Conservation (phyloP, 1,140 invertebrate species). For the Macrostomum lignano region DNA sequence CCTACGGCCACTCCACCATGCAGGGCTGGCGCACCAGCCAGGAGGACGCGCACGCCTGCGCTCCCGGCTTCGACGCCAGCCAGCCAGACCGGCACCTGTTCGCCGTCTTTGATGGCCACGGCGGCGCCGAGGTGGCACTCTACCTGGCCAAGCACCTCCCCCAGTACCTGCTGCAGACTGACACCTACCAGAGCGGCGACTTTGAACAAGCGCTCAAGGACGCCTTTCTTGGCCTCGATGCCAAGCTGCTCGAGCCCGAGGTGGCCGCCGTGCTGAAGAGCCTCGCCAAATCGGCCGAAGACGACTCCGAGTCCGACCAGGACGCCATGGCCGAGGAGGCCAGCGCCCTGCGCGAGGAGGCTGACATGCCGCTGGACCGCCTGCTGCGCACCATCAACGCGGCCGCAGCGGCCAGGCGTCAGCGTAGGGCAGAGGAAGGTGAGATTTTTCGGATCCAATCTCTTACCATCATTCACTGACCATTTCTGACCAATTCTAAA, state of each 20-base stretch:
- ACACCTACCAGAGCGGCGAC: conserved; percentile 43
- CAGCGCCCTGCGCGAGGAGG: conserved; percentile 44
- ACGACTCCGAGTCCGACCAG: conserved; percentile 8
- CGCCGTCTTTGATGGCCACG: conserved; percentile 90
- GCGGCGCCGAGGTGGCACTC: conserved; percentile 52
- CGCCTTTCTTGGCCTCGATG: conserved; percentile 64
- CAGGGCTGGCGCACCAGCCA: conserved; percentile 83
- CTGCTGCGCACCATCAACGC: too few relatives aligned
- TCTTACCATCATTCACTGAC: too few relatives aligned
- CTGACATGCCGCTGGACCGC: conserved; percentile 47
- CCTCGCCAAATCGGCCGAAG: not conserved
- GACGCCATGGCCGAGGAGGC: conserved; percentile 16
- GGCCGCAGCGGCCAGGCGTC: too few relatives aligned
- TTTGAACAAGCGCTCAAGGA: conserved; percentile 47
- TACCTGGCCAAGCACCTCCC: conserved; percentile 64
- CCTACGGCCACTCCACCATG: too few relatives aligned
- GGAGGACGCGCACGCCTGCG: conserved; percentile 35
- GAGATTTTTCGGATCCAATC: too few relatives aligned
- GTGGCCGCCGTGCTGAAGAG: conserved; percentile 27
- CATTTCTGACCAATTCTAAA: too few relatives aligned
- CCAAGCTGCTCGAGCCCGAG: conserved; percentile 39
- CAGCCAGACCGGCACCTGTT: conserved; percentile 53
- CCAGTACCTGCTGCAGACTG: conserved; percentile 44
- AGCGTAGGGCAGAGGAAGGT: too few relatives aligned
- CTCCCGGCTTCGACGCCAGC: conserved; percentile 19